A percentile compares a stretch with the other conserved stretches of the same genome.
Conservation (phyloP, 2,888 invertebrate genomes). For the Drosophila macrothrix region DNA sequence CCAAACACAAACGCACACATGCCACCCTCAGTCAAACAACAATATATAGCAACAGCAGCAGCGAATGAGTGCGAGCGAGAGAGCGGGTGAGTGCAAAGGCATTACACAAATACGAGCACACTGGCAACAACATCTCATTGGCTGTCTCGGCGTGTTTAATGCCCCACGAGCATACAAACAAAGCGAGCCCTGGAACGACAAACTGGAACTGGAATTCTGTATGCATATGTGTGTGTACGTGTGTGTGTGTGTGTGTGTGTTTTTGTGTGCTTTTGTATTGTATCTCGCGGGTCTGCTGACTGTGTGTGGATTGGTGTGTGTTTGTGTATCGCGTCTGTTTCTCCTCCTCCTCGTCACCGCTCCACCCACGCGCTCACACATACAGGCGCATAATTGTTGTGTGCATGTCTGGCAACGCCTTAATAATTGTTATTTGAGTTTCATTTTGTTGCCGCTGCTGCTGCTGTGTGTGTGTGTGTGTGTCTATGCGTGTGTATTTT, state of each 20-base stretch:
- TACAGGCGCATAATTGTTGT: constrained; percentile 69
- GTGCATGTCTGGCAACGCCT: constrained; percentile 83
- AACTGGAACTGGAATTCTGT: constrained; percentile 72
- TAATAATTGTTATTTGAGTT: constrained; percentile 83
- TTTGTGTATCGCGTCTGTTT: constrained; percentile 70
- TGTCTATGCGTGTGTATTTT: constrained; percentile 57
- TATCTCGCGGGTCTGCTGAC: constrained; percentile 47
- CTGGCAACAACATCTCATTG: constrained; percentile 82
- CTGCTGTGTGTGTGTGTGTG: constrained; percentile 24
- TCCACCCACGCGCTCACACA: constrained; percentile 72
- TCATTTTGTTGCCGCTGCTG: constrained; percentile 64
- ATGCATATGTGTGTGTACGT: constrained; percentile 7
- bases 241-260: constrained; percentile 5
- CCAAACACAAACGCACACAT: constrained; percentile 57
- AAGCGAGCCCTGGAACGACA: constrained; percentile 70
- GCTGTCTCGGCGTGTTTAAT: constrained; percentile 76
- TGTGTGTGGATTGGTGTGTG: constrained; percentile 42
- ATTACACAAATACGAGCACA: constrained; percentile 71
- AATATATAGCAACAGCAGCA: constrained; percentile 41
- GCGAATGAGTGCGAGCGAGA: constrained; percentile 46
- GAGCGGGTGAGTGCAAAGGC: constrained; percentile 55
- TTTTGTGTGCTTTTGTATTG: constrained; percentile 54
- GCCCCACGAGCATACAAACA: constrained; percentile 55
- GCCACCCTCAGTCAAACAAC: constrained; percentile 65
- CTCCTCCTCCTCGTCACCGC: constrained; percentile 48